Evolutionary conservation across 2,113 vertebrate genomes (phyloP), one percentile per base, ranked within the genome.

Genomic region (Poeciliopsis occidentalis): DNA sequence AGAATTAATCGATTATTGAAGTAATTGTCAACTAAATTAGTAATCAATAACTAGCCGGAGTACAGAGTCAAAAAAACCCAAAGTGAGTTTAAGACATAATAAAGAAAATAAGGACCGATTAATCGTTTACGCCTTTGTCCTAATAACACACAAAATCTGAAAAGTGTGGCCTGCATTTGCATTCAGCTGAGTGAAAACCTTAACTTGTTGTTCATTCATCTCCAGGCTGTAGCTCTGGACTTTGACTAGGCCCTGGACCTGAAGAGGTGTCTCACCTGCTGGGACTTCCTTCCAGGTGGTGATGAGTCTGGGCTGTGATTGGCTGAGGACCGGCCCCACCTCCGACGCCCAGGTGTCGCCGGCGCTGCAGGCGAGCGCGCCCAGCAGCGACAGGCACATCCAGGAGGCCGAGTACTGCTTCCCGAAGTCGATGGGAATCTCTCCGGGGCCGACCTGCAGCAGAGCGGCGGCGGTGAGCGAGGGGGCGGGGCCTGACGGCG

Each of bases 331-430:
- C 0, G 95, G 95, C 34, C 95, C 98, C 67, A 99, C 95, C 88
- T 99, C 98, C 2, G 98, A 98, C 67, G 97, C 96, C 98, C 98
- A 99, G 0, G 97, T 98, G 80, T 99, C 97, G 30, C 98, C 98
- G 13, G 96, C 87, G 88, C 94, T 96, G 90, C 95, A 95, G 3
- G 97, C 96, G 64, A 99, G 88, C 0, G 97, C 95, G 30, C 96
- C 98, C 88, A 99, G 85, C 34, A 99, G 94, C n/a, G 98, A 96
- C 67, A 99, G 89, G 71, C 97, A 97, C 96, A 99, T 96, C 98
- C 98, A 99, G 1, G 97, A 98, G 34, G 97, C 97, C 0, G 96
- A 95, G 82, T 98, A 96, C 51, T 99, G 95, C 71, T 94, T 96
- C 4, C 94, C 93, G 82, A 99, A 99, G 73, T 99, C 97, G 0